Evolutionary conservation across 2,797 vertebrate species (phyloP), one percentile per base, ranked within the genome.

Genomic region (Rallus crepitans): DNA sequence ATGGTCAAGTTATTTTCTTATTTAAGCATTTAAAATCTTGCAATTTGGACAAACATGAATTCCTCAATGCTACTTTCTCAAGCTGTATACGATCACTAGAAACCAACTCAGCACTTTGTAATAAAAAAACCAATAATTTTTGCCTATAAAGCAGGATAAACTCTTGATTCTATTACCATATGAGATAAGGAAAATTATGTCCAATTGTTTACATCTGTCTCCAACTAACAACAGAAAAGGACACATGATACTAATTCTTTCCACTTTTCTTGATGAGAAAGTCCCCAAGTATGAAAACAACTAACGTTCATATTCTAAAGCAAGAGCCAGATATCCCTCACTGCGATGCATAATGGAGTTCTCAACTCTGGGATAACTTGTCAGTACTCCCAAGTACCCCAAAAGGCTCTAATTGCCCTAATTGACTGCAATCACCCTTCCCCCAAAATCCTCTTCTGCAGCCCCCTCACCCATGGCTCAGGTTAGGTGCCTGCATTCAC

Each of bases 291-390:
- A 63, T 24, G 56, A 90, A 92, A 87, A 59, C 16, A 17, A 45
- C 39, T 30, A 79, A 63, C 0, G 0, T 9, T 69, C 30, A 2
- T 5, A 9, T 45, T 47, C 70, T 1, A 18, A 71, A 71, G 53
- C 23, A 82, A 89, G 56, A 79, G 27, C 11, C 52, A 91, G 56
- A 80, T 79, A 35, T 59, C 27, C 63, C 66, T 55, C 45, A 9
- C 40, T 33, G 25, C 14, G 12, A 33, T 55, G 17, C 15, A 27
- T 12, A 69, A 86, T 4, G 17, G 21, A 76, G 30, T 16, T 79
- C 24, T 57, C 33, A 66, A 3, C 37, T 75, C 37, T 16, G 7
- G 31, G 30, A 52, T 50, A 35, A 68, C 14, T 24, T 48, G 39
- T 39, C 77, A 78, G 56, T 47, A 69, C 23, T 45, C 40, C 15